phyloP scores from a whole-genome alignment of 37 sponge, comb jelly and placozoan species.

The Beroe ovata region DNA sequence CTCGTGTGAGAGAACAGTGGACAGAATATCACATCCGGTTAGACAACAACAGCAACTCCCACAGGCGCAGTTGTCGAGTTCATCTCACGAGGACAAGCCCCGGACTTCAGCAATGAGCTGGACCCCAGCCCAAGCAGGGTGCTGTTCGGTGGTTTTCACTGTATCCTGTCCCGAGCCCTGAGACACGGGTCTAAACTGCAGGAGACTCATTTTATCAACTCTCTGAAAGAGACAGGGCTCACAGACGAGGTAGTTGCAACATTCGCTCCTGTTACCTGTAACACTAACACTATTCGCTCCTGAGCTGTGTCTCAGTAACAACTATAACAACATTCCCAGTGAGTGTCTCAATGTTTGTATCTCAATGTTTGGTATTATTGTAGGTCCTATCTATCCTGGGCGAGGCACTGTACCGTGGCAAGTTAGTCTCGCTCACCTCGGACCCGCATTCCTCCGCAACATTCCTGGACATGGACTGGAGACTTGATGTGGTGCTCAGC shows the following conservation, averaged over 20 bases:
- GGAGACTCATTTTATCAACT: not conserved
- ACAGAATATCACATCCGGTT: too few species aligned
- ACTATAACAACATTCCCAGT: too few species aligned
- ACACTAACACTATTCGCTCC: too few species aligned
- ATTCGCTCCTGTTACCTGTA: too few species aligned
- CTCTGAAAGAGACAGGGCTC: not conserved
- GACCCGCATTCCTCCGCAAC: not conserved
- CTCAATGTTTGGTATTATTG: too few species aligned
- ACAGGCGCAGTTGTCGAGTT: not conserved
- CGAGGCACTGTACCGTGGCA: not conserved
- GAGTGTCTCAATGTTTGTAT: too few species aligned
- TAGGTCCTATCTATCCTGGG: too few species aligned
- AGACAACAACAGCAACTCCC: too few species aligned
- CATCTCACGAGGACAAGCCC: not conserved
- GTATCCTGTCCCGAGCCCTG: not conserved
- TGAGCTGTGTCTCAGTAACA: too few species aligned
- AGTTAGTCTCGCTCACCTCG: not conserved
- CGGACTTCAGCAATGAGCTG: constrained; percentile 19
- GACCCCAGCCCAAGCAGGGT: not conserved
- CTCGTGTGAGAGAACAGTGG: too few species aligned
- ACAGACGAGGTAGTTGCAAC: constrained; percentile 46
- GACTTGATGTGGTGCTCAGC: constrained; percentile 41
- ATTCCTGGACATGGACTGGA: constrained; percentile 45
- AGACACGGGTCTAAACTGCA: not conserved
- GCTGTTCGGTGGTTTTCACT: constrained; percentile 13